phyloP scores from a whole-genome alignment of 2,113 vertebrate species.

The Shinisaurus crocodilurus region DNA sequence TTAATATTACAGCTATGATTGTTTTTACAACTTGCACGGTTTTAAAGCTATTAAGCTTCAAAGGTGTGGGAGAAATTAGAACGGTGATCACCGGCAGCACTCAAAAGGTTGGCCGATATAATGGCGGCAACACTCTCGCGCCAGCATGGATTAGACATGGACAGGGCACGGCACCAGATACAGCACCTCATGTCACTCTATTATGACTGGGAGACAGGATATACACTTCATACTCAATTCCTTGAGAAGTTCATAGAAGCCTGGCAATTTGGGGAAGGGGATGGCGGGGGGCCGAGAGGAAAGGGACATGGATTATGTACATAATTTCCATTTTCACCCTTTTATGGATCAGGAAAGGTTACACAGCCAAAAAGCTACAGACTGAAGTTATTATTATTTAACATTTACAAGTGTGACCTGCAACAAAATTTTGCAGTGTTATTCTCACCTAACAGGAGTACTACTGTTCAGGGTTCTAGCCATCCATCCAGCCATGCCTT shows the following conservation, averaged over 20 bases:
- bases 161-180: constrained; percentile 32
- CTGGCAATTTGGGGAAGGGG: constrained; percentile 13
- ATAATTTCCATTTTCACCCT: background rate
- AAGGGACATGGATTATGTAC: background rate
- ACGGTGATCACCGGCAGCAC: constrained; percentile 70
- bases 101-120: constrained; percentile 48
- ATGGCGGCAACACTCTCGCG: constrained; percentile 25
- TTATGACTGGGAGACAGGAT: constrained; percentile 52
- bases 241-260: constrained; percentile 45
- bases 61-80: constrained; percentile 80
- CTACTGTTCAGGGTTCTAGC: background rate
- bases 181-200: constrained; percentile 39
- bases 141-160: constrained; percentile 49
- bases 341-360: background rate
- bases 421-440: background rate
- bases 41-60: constrained; percentile 89
- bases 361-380: fast-evolving
- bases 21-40: constrained; percentile 88
- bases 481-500: background rate
- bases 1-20: constrained; percentile 87
- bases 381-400: fast-evolving
- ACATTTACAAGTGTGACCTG: background rate
- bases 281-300: background rate
- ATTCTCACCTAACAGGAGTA: background rate
- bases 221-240: constrained; percentile 31